A percentile compares a stretch with the other conserved stretches of the same genome.
Evolutionary conservation across 2,797 vertebrate genomes (phyloP).

Genomic region (Crax fasciolata): DNA sequence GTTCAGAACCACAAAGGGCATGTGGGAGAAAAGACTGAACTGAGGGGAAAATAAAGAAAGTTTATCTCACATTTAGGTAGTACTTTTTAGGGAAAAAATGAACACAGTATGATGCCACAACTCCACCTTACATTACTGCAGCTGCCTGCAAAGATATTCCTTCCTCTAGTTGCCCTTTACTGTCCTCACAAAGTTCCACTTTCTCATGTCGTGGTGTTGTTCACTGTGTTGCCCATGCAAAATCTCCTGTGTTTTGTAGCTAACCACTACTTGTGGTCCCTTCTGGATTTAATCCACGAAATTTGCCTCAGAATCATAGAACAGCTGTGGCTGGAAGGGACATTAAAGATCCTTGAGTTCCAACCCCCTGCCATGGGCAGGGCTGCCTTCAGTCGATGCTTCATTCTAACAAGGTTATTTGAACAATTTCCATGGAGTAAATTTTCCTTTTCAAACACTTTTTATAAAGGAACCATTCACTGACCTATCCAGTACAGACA

Average conservation of each 20-base stretch:
- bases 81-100: not conserved
- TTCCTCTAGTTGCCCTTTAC: not conserved
- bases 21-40: not conserved
- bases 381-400: constrained; percentile 49
- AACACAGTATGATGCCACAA: not conserved
- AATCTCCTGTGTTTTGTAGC: constrained; percentile 4
- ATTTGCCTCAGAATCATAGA: not conserved
- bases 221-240: not conserved
- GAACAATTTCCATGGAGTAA: constrained; percentile 50
- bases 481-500: constrained; percentile 33
- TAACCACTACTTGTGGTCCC: not conserved
- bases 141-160: not conserved
- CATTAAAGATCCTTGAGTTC: too few species aligned
- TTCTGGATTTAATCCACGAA: constrained; percentile 57
- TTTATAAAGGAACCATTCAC: constrained; percentile 51
- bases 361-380: too few species aligned
- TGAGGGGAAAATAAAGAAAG: not conserved
- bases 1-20: not conserved
- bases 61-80: not conserved
- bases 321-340: too few species aligned
- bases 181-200: not conserved
- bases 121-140: not conserved
- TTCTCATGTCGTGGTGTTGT: not conserved
- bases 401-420: constrained; percentile 66
- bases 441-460: constrained; percentile 42